phyloP scores from a whole-genome alignment of 37 sponge, comb jelly and placozoan genomes.

The Theonella swinhoei region DNA sequence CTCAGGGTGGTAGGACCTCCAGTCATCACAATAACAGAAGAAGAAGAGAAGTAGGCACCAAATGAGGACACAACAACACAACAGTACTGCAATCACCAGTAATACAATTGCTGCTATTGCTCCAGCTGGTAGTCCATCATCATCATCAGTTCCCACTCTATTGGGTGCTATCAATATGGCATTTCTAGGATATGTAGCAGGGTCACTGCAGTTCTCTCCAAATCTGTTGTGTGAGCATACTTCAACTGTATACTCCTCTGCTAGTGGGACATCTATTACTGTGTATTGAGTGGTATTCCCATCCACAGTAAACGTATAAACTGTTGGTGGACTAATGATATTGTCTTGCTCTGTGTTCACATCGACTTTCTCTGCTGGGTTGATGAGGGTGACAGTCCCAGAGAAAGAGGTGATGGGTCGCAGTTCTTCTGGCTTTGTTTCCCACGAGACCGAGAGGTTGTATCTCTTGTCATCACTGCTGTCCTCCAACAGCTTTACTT shows the following conservation, averaged over 20 bases:
- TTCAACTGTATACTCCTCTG: not conserved
- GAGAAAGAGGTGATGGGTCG: not conserved
- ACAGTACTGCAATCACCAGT: not conserved
- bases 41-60: not conserved
- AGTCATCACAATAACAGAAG: not conserved
- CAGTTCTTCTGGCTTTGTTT: not conserved
- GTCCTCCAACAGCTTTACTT: not conserved
- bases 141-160: not conserved
- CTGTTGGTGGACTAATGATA: not conserved
- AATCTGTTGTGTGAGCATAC: not conserved
- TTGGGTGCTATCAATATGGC: no score
- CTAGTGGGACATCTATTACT: not conserved
- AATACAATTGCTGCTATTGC: not conserved
- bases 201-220: not conserved
- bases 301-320: not conserved
- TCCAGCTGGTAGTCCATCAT: not conserved
- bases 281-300: not conserved
- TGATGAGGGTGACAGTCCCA: not conserved
- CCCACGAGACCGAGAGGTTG: not conserved
- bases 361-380: not conserved
- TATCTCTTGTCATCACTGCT: not conserved
- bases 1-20: not conserved
- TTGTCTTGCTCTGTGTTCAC: not conserved
- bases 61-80: not conserved
- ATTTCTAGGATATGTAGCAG: not conserved